A percentile compares a stretch with the other conserved stretches of the same genome.
phyloP scores from a whole-genome alignment of 1,140 invertebrate genomes.

The Papilio machaon region DNA sequence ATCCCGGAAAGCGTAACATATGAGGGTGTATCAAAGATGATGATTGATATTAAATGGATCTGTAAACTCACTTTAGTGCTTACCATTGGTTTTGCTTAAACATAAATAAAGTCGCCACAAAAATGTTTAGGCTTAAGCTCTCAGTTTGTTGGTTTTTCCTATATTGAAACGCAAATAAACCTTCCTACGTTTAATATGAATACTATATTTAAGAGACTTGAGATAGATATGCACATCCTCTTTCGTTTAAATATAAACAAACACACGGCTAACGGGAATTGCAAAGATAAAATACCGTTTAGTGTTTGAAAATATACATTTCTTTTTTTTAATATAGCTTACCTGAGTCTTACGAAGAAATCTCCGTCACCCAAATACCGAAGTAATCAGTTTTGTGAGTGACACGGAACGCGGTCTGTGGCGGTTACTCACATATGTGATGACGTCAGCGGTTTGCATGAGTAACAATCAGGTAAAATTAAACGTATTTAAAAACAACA shows the following conservation, averaged over 20 bases:
- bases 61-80: not conserved
- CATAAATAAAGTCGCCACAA: not conserved
- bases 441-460: slow-evolving; percentile 75
- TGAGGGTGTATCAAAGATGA: too few species aligned
- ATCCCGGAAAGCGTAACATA: too few species aligned
- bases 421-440: slow-evolving; percentile 62
- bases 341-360: slow-evolving; percentile 46
- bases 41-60: too few species aligned
- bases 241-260: slow-evolving; percentile 32
- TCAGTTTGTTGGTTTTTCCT: not conserved
- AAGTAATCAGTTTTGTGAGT: slow-evolving; percentile 55
- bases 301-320: slow-evolving; percentile 31
- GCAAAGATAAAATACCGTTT: slow-evolving; percentile 34
- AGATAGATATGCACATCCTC: slow-evolving; percentile 16
- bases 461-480: slow-evolving; percentile 70
- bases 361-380: slow-evolving; percentile 57
- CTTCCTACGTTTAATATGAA: not conserved
- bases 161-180: not conserved
- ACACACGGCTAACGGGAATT: slow-evolving; percentile 19
- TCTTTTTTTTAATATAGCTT: slow-evolving; percentile 17
- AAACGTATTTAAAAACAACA: slow-evolving; percentile 39
- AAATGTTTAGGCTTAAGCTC: not conserved
- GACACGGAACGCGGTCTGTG: slow-evolving; percentile 53
- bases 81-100: not conserved
- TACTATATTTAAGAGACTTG: not conserved